A percentile compares a stretch with the other conserved stretches of the same genome.
Conservation (phyloP, 2,113 vertebrate species). For the Thunnus thynnus region DNA sequence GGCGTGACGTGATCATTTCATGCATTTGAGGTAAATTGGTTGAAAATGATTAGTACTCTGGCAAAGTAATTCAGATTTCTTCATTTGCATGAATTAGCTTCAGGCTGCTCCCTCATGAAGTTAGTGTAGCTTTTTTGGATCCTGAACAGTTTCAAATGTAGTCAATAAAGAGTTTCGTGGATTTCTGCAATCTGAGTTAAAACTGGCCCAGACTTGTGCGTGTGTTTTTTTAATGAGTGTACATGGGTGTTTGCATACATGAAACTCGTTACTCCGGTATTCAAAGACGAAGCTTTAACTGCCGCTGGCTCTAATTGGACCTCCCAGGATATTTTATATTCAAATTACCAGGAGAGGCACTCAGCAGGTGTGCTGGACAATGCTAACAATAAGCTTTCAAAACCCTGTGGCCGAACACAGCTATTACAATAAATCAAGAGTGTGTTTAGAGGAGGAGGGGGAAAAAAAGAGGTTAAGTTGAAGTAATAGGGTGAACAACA, state of each 20-base stretch:
- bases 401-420: constrained; percentile 9
- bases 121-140: background rate
- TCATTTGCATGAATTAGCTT: constrained; percentile 31
- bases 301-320: constrained; percentile 36
- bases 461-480: constrained; percentile 4
- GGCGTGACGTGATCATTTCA: constrained; percentile 24
- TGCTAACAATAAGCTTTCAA: constrained; percentile 46
- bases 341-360: constrained; percentile 48
- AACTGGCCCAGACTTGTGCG: background rate
- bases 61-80: constrained; percentile 13
- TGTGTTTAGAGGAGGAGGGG: constrained; percentile 17
- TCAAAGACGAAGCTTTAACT: background rate
- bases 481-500: constrained; percentile 37
- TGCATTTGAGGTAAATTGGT: constrained; percentile 36
- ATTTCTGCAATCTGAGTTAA: constrained; percentile 4
- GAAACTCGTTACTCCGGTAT: no score
- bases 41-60: constrained; percentile 10
- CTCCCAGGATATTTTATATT: constrained; percentile 44
- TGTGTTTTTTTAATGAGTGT: constrained; percentile 46
- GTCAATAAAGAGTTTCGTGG: background rate
- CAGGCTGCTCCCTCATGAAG: constrained; percentile 4
- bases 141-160: background rate
- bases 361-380: constrained; percentile 35
- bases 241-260: background rate
- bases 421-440: constrained; percentile 44